phyloP scores from a whole-genome alignment of 1,140 invertebrate genomes.

The Chrysoperla carnea region DNA sequence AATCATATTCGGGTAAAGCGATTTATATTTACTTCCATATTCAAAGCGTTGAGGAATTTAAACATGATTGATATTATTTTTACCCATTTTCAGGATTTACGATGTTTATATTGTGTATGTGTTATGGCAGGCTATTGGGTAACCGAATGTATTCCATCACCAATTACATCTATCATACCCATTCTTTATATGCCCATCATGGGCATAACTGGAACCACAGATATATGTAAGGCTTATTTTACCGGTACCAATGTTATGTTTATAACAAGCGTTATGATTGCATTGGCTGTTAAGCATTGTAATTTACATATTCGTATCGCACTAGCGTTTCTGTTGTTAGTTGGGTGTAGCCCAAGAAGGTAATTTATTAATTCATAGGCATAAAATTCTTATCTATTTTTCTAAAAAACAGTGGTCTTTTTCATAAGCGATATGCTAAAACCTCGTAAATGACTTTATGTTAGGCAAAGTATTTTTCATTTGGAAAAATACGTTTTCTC shows the following conservation, averaged over 20 bases:
- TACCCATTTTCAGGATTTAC: too few species aligned
- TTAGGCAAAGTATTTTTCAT: too few species aligned
- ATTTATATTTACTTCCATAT: too few species aligned
- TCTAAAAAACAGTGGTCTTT: conserved; percentile 64
- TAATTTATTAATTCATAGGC: too few species aligned
- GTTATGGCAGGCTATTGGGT: conserved; percentile 78
- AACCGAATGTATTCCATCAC: conserved; percentile 62
- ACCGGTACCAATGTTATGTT: conserved; percentile 82
- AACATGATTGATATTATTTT: too few species aligned
- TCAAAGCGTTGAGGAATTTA: too few species aligned
- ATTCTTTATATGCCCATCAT: conserved; percentile 60
- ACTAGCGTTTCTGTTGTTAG: conserved; percentile 52
- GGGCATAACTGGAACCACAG: conserved; percentile 37
- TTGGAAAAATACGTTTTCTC: too few species aligned
- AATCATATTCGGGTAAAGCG: too few species aligned
- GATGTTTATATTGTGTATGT: conserved; percentile 60
- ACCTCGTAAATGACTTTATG: conserved; percentile 42
- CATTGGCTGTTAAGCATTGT: conserved; percentile 68
- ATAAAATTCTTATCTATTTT: conserved; percentile 74
- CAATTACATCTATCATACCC: conserved; percentile 67
- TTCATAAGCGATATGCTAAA: conserved; percentile 60
- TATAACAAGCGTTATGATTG: conserved; percentile 61
- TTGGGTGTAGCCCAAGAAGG: conserved; percentile 55
- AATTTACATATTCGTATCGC: conserved; percentile 72
- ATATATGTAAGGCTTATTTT: conserved; percentile 36